Evolutionary conservation across 2,113 vertebrate genomes (phyloP).

Genomic region (Hypanus sabinus): DNA sequence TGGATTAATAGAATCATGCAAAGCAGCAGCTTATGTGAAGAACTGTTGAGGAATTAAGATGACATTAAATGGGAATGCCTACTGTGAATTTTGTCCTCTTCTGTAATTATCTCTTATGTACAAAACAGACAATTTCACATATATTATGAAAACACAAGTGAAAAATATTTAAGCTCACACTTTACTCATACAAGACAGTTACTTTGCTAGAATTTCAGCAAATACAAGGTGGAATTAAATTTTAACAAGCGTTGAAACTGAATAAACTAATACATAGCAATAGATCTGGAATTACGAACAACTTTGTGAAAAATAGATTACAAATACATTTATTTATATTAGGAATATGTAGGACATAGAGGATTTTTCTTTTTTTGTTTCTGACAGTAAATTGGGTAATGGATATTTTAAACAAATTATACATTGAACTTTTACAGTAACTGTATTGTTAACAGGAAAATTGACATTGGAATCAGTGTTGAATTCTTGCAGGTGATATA

Average conservation of each 20-base stretch:
- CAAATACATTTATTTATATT: not conserved
- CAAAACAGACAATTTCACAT: not conserved
- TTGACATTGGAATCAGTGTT: not conserved
- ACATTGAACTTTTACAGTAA: too few relatives aligned
- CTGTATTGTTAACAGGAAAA: too few relatives aligned
- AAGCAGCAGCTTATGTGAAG: not conserved
- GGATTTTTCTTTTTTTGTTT: too few relatives aligned
- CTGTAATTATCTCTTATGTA: not conserved
- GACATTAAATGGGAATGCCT: not conserved
- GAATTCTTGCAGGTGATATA: not conserved
- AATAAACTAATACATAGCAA: not conserved
- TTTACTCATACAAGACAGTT: not conserved
- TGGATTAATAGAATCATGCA: not conserved
- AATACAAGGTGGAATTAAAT: too few relatives aligned
- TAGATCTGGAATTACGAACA: not conserved
- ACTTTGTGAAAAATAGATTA: not conserved
- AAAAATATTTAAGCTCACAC: not conserved
- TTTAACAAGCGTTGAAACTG: not conserved
- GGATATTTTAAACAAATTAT: too few relatives aligned
- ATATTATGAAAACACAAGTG: not conserved
- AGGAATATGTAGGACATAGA: too few relatives aligned
- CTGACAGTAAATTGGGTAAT: too few relatives aligned
- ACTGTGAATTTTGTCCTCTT: not conserved
- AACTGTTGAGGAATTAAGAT: not conserved
- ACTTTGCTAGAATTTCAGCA: not conserved